Base-by-base conservation (phyloP, 2,888 invertebrate genomes). In the Pseudeuparius sepicola region DNA sequence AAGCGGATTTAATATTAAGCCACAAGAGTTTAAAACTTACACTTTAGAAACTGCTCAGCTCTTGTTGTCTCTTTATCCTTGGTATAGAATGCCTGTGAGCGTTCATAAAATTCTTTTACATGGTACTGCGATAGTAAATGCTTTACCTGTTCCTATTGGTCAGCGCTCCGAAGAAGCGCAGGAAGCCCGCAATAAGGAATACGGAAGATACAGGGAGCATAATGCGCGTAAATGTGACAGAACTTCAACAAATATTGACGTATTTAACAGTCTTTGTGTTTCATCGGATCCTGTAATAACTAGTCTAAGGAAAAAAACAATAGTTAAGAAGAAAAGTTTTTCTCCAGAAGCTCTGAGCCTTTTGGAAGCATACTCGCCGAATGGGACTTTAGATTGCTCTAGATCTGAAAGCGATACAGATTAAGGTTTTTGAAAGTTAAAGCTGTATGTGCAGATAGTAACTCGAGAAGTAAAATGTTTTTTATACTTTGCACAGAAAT, bases 231-330 rank as follows among this genome's bases (percentile, higher is more conserved):
- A 33, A 26, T 14, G 7, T 10, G 10, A 10, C 25, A 26, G 33
- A 33, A 10, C 15, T n/a, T 14, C 12, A 5, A 33, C 33, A 14
- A 33, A 27, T 10, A 25, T 24, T 14, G 33, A 33, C 16, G 24
- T 32, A 5, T 26, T 32, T 7, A 9, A 32, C 15, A 32, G 14
- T 26, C 6, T 32, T 10, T 14, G 14, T 2, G 11, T 13, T 6
- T 33, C 25, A 11, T 33, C 33, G 7, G 33, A 33, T 15, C 33
- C 26, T n/a, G n/a, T n/a, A n/a, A n/a, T n/a, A n/a, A n/a, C n/a
- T n/a, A n/a, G n/a, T n/a, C n/a, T n/a, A n/a, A n/a, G n/a, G n/a
- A n/a, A n/a, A n/a, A n/a, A n/a, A n/a, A n/a, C n/a, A n/a, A n/a
- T n/a, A n/a, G n/a, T n/a, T n/a, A n/a, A n/a, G n/a, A n/a, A n/a